Percentiles rank a stretch among this genome's conserved stretches.
Conservation (phyloP, 2,888 invertebrate species). For the Steinernema hermaphroditum region DNA sequence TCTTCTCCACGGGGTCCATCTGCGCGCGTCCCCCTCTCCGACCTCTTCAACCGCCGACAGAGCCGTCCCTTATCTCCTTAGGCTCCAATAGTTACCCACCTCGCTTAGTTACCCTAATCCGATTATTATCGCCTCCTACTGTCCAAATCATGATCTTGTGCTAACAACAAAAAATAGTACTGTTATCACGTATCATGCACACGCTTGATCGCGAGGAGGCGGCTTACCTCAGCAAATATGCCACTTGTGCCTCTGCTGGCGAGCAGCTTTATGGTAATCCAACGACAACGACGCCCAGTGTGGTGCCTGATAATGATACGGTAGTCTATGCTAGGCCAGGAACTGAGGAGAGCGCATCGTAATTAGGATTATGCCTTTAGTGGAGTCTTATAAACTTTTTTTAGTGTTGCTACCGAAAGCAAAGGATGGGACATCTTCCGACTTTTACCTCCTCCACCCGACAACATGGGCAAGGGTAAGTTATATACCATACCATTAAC, state of each 20-base stretch:
- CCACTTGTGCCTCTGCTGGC: neutral
- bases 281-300: neutral
- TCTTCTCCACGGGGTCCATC: neutral
- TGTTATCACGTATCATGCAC: slow-evolving; percentile 21
- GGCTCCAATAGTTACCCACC: neutral
- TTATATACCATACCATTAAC: neutral
- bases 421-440: slow-evolving; percentile 82
- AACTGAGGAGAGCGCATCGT: slow-evolving; percentile 22
- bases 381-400: slow-evolving; percentile 28
- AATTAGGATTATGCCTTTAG: neutral
- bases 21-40: neutral
- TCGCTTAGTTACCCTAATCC: neutral
- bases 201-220: slow-evolving; percentile 38
- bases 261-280: slow-evolving; percentile 21
- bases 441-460: slow-evolving; percentile 73
- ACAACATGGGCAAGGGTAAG: slow-evolving; percentile 57
- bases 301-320: slow-evolving; percentile 5
- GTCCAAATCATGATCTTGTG: slow-evolving; percentile 7
- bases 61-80: neutral
- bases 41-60: neutral
- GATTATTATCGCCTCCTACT: neutral
- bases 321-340: slow-evolving; percentile 25
- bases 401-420: slow-evolving; percentile 51
- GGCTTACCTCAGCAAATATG: slow-evolving; percentile 32
- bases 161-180: neutral